Evolutionary conservation across 1,140 invertebrate genomes (phyloP), one percentile per base, ranked within the genome.

Genomic region (Nymphalis io): DNA sequence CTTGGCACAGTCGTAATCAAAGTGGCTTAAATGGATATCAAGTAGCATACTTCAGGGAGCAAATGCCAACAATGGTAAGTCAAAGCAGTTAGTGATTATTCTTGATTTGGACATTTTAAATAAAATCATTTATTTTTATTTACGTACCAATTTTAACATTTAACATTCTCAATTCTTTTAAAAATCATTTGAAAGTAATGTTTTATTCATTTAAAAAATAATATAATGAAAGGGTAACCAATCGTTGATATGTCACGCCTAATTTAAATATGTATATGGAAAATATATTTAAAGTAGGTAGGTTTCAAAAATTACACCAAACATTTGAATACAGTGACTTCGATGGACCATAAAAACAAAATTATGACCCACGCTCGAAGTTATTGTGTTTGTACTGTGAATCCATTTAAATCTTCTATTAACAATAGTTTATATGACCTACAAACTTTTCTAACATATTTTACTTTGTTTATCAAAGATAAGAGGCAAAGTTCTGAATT

Each of bases 1-100:
- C 96, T 60, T 98, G 97, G 97, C 96, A 97, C 84, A 96, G 96
- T 74, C 93, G 96, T 75, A 97, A 98, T 92, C 95, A 97, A 88
- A 96, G 95, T 15, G 95, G 96, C 20, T 93, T 98, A 63, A 95
- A 95, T 75, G 97, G 96, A 59, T 98, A 96, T 84, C 95, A 96
- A 92, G 95, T 98, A 74, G 95, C 95, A 73, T 97, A 97, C 92
- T 96, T 96, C 80, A 94, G 95, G 38, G 93, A 95, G 74, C 95
- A 96, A 69, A 88, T 85, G 76, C 81, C 89, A 74, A 82, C 60
- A 39, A 82, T 85, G 51, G 88, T 92, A 75, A 87, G 87, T 87
- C 77, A 55, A 51, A 51, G 46, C 16, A 51, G 8, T 55, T 16
- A 20, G 38, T 16, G 10, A 33, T 46, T n/a, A 40, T 16, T 40